Evolutionary conservation across 2,888 invertebrate species (phyloP).

Genomic region (Drosophila seclusa): DNA sequence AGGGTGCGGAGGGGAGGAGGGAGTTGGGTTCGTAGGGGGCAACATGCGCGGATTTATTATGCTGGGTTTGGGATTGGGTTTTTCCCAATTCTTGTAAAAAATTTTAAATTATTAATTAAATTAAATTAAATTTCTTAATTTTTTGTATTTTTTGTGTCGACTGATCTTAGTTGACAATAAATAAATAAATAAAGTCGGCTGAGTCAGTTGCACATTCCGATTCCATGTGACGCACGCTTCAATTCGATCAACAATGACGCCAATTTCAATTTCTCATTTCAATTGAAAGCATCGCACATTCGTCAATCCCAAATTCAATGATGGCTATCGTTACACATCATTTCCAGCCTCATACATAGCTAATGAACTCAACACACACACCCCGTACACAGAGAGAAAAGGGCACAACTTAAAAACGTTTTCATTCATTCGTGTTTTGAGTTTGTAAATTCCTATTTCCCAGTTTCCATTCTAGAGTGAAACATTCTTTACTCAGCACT

Average conservation of each 20-base stretch:
- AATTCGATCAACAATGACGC: constrained; percentile 20
- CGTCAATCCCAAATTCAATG: constrained; percentile 51
- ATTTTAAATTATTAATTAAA: too few species aligned
- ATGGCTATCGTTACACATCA: constrained; percentile 54
- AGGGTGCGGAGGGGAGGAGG: background rate
- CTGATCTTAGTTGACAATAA: too few species aligned
- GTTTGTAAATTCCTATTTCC: background rate
- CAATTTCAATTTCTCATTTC: background rate
- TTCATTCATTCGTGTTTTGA: background rate
- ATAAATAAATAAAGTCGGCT: constrained; percentile 26
- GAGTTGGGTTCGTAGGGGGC: background rate
- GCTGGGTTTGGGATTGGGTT: constrained; percentile 20
- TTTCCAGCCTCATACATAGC: constrained; percentile 64
- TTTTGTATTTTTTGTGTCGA: too few species aligned
- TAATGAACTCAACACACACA: constrained; percentile 39
- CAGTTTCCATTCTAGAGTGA: background rate
- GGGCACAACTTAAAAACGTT: background rate
- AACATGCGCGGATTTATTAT: constrained; percentile 63
- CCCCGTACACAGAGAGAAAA: constrained; percentile 4
- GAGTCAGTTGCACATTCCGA: constrained; percentile 50
- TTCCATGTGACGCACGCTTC: constrained; percentile 26
- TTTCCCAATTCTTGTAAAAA: accelerated
- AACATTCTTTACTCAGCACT: background rate
- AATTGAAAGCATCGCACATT: constrained; percentile 50
- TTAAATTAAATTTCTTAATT: too few species aligned